phyloP scores from a whole-genome alignment of 2,113 vertebrate genomes.

The Sylvietta virens region DNA sequence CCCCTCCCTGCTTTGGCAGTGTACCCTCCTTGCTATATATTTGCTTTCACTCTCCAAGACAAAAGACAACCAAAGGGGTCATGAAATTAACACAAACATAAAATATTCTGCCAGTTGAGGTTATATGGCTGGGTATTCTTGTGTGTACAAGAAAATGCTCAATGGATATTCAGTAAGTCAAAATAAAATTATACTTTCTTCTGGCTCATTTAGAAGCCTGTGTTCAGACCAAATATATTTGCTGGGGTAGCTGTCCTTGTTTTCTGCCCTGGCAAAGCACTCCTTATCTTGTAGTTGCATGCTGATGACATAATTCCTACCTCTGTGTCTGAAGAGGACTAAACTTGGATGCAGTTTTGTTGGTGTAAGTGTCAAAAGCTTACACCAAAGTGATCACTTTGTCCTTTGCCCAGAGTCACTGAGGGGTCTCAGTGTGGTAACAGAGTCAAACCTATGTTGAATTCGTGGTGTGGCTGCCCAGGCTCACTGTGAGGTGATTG shows the following conservation, averaged over 20 bases:
- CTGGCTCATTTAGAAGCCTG: background rate
- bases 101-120: background rate
- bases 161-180: background rate
- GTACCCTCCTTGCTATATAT: background rate
- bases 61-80: background rate
- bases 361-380: background rate
- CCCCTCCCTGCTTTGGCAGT: background rate
- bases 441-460: background rate
- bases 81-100: constrained; percentile 8
- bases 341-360: background rate
- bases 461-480: background rate
- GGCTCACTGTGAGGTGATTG: background rate
- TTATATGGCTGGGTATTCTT: background rate
- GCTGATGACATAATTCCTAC: background rate
- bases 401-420: background rate
- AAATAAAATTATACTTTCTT: background rate
- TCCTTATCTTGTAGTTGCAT: background rate
- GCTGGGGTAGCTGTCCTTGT: background rate
- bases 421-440: background rate
- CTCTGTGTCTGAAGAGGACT: background rate
- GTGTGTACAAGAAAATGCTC: background rate
- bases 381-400: background rate
- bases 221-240: background rate
- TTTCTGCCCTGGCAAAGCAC: background rate
- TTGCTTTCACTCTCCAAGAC: background rate